phyloP scores from a whole-genome alignment of 2,113 vertebrate species.

The Proterorhinus semilunaris region DNA sequence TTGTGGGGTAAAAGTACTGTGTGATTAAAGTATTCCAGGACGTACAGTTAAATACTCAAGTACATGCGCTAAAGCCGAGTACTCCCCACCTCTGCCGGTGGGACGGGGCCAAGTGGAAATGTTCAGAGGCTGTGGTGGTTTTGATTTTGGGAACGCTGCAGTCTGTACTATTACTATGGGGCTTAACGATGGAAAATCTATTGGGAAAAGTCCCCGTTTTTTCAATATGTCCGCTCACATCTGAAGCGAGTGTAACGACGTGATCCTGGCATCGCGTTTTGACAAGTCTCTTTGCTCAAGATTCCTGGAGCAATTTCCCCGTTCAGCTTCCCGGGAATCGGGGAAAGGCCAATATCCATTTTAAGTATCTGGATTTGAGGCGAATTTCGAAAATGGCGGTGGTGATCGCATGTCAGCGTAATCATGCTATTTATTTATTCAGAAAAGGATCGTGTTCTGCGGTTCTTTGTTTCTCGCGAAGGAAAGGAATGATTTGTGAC shows the following conservation, averaged over 20 bases:
- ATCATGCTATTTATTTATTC: background rate
- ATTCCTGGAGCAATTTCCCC: constrained; percentile 25
- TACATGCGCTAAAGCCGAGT: no score
- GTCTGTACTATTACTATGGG: constrained; percentile 26
- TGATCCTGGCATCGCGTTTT: background rate
- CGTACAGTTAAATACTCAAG: no score
- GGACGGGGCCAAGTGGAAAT: constrained; percentile 75
- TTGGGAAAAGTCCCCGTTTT: constrained; percentile 20
- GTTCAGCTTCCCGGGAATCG: constrained; percentile 14
- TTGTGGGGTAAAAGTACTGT: no score
- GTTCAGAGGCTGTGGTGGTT: constrained; percentile 67
- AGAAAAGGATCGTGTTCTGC: background rate
- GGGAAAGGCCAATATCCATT: constrained; percentile 10
- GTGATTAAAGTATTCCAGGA: no score
- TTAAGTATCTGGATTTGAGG: constrained; percentile 11
- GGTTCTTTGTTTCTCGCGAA: background rate
- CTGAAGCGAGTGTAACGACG: constrained; percentile 15
- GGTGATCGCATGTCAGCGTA: background rate
- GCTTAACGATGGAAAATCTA: constrained; percentile 35
- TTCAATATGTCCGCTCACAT: constrained; percentile 22
- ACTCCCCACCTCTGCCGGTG: constrained; percentile 40
- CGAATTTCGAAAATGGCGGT: background rate
- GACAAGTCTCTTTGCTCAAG: constrained; percentile 12
- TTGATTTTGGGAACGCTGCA: constrained; percentile 63
- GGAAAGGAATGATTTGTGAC: no score